Conservation (phyloP, 2,797 vertebrate genomes). For the Remorina albescens region DNA sequence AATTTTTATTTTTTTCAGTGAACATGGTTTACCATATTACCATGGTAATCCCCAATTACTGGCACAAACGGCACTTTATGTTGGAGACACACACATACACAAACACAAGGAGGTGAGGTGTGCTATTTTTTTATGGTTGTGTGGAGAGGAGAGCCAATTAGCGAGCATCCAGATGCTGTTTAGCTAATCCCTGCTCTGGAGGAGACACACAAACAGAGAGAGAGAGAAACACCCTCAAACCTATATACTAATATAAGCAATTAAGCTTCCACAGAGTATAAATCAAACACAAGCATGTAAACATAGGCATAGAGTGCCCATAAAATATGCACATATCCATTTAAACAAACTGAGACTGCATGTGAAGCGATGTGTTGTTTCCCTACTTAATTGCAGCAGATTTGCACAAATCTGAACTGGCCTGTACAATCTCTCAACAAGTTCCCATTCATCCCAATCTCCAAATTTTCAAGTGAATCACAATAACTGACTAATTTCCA, state of each 20-base stretch:
- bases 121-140: conserved; percentile 72
- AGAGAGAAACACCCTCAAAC: conserved; percentile 23
- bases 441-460: conserved; percentile 6
- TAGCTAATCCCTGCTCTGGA: conserved; percentile 79
- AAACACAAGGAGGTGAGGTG: conserved; percentile 65
- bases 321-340: conserved; percentile 25
- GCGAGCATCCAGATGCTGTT: conserved; percentile 83
- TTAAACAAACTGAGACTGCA: conserved; percentile 8
- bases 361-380: conserved; percentile 4
- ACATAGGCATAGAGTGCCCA: conserved; percentile 29
- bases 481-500: conserved; percentile 40
- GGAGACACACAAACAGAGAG: conserved; percentile 41
- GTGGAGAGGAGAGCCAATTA: conserved; percentile 84
- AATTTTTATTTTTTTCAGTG: conserved; percentile 51
- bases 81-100: conserved; percentile 44
- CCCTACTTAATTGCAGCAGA: conserved; percentile 21
- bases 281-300: conserved; percentile 59
- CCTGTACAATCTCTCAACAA: conserved; percentile 23
- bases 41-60: conserved; percentile 84
- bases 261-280: conserved; percentile 50
- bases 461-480: conserved; percentile 29
- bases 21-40: conserved; percentile 76
- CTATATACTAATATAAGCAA: conserved; percentile 50
- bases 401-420: conserved; percentile 44
- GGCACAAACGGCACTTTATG: conserved; percentile 71